Evolutionary conservation across 2,888 invertebrate genomes (phyloP).

Genomic region (Ophraella communa): DNA sequence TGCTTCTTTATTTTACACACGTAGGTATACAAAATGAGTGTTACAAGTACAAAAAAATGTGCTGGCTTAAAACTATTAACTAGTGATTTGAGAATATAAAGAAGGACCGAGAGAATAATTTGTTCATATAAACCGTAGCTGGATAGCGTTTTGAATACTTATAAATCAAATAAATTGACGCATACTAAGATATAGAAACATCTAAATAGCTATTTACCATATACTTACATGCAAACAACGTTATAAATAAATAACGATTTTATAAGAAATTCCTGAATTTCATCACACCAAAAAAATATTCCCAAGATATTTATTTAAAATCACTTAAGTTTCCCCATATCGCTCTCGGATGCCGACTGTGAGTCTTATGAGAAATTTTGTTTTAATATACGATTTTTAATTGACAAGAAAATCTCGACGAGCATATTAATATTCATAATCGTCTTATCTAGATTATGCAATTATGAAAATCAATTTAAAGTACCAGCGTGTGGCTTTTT

Average conservation of each 20-base stretch:
- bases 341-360: conserved; percentile 23
- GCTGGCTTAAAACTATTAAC: not conserved
- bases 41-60: no score
- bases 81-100: no score
- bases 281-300: not conserved
- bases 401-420: conserved; percentile 27
- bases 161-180: not conserved
- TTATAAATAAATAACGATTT: not conserved
- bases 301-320: conserved; percentile 1
- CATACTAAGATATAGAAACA: not conserved
- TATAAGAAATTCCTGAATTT: conserved; percentile 9
- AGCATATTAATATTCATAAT: conserved; percentile 33
- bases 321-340: conserved; percentile 11
- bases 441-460: conserved; percentile 29
- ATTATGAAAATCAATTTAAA: conserved; percentile 32
- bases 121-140: no score
- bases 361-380: conserved; percentile 23
- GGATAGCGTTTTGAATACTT: no score
- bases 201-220: not conserved
- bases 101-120: no score
- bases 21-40: no score
- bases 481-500: conserved; percentile 31
- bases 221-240: not conserved
- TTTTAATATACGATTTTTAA: conserved; percentile 30
- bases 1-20: no score